Conservation (phyloP, 1,140 invertebrate genomes). For the Periplaneta americana region DNA sequence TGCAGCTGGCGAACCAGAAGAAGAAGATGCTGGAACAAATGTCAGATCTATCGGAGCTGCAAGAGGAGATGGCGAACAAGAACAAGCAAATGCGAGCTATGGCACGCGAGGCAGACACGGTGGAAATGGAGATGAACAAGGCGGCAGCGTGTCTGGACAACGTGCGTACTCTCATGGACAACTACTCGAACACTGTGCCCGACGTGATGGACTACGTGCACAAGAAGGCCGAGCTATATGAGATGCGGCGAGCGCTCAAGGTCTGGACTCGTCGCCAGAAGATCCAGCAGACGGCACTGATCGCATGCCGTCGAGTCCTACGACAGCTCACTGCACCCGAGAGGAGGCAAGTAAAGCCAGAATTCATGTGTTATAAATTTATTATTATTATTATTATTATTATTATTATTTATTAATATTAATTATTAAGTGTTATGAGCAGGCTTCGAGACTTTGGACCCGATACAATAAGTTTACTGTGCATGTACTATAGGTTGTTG, state of each 20-base stretch:
- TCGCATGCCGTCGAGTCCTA: neutral
- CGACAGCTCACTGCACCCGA: neutral
- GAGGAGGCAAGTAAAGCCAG: too few relatives aligned
- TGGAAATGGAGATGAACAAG: conserved; percentile 32
- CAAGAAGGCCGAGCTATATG: conserved; percentile 38
- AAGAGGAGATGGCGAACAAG: conserved; percentile 27
- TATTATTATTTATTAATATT: too few relatives aligned
- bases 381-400: too few relatives aligned
- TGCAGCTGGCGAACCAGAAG: conserved; percentile 41
- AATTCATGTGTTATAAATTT: too few relatives aligned
- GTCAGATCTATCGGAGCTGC: conserved; percentile 32
- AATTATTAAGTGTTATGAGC: too few relatives aligned
- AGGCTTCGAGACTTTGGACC: too few relatives aligned
- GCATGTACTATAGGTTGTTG: too few relatives aligned
- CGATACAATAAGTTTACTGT: too few relatives aligned
- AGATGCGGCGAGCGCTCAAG: conserved; percentile 42
- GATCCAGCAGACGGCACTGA: conserved; percentile 32
- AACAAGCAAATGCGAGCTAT: conserved; percentile 25
- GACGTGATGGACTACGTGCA: neutral
- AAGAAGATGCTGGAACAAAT: conserved; percentile 40
- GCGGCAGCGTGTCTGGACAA: conserved; percentile 31
- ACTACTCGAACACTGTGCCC: conserved; percentile 30
- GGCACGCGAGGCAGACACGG: conserved; percentile 12
- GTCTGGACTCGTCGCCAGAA: conserved; percentile 40
- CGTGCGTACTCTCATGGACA: conserved; percentile 32